These are phyloP conservation scores for Isoperla grammatica DNA, from an alignment of 2,888 invertebrate species.

Conservation along the genomic window DNA sequence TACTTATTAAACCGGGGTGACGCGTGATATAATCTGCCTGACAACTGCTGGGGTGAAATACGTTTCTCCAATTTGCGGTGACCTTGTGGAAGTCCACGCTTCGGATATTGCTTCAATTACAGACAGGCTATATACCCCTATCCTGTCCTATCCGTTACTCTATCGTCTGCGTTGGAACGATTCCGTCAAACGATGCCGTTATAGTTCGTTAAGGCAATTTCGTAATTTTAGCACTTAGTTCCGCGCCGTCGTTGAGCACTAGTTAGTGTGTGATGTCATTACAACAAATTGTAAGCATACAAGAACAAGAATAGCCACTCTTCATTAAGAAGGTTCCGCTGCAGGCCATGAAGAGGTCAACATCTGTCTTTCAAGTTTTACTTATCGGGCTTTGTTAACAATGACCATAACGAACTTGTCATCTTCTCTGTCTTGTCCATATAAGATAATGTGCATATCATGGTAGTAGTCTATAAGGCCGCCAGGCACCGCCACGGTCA, in stretches of 20 bases:
- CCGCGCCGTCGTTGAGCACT: too few species aligned
- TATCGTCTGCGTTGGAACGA: too few species aligned
- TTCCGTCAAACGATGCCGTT: too few species aligned
- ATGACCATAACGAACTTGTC: conserved; percentile 17
- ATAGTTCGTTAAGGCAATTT: too few species aligned
- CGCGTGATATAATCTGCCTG: conserved; percentile 10
- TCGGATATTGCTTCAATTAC: too few species aligned
- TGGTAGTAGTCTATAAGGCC: too few species aligned
- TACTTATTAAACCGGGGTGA: conserved; percentile 25
- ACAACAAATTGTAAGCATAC: conserved; percentile 7
- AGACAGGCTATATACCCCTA: too few species aligned
- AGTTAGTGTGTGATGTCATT: conserved; percentile 1
- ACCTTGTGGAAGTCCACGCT: too few species aligned
- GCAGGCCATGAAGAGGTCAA: conserved; percentile 4
- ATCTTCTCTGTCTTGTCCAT: conserved; percentile 1
- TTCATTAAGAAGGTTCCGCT: conserved; percentile 4
- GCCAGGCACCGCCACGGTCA: background rate
- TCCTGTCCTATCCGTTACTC: too few species aligned
- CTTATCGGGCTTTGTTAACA: conserved; percentile 13
- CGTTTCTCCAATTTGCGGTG: too few species aligned
- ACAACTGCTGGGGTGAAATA: background rate
- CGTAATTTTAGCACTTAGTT: too few species aligned
- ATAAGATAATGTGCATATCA: background rate
- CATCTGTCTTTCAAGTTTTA: conserved; percentile 9
- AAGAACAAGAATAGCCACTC: conserved; percentile 4